Conservation (phyloP, 2,797 vertebrate species). For the Furcifer pardalis region DNA sequence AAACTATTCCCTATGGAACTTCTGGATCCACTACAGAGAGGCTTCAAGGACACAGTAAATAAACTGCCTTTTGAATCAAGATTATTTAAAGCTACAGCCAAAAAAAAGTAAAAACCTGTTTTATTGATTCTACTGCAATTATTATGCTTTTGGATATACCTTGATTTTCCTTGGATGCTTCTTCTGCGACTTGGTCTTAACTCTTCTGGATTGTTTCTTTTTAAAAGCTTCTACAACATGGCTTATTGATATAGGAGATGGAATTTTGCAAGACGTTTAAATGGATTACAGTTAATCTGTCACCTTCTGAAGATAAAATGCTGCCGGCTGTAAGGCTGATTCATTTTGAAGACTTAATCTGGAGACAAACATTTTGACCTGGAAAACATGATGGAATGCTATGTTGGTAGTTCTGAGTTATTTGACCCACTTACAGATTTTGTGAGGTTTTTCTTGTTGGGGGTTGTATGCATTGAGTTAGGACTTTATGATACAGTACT, state of each 20-base stretch:
- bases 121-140: slow-evolving; percentile 62
- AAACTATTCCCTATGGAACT: slow-evolving; percentile 52
- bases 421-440: slow-evolving; percentile 56
- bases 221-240: slow-evolving; percentile 54
- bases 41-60: slow-evolving; percentile 61
- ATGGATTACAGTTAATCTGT: slow-evolving; percentile 77
- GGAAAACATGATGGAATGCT: slow-evolving; percentile 58
- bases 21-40: slow-evolving; percentile 50
- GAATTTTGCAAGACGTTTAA: slow-evolving; percentile 71
- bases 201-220: slow-evolving; percentile 60
- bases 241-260: slow-evolving; percentile 75
- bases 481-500: slow-evolving; percentile 48
- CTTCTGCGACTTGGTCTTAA: slow-evolving; percentile 70
- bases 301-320: slow-evolving; percentile 64
- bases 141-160: slow-evolving; percentile 59
- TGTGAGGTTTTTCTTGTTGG: slow-evolving; percentile 30
- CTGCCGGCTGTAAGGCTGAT: slow-evolving; percentile 60
- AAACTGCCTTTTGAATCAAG: slow-evolving; percentile 68
- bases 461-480: slow-evolving; percentile 24
- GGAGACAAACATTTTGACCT: slow-evolving; percentile 65
- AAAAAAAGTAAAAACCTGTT: slow-evolving; percentile 66
- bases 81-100: slow-evolving; percentile 73
- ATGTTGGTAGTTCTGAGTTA: slow-evolving; percentile 49
- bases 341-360: slow-evolving; percentile 66
- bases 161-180: slow-evolving; percentile 56